Base-by-base conservation (phyloP, 2,797 vertebrate species). In the Crax fasciolata region DNA sequence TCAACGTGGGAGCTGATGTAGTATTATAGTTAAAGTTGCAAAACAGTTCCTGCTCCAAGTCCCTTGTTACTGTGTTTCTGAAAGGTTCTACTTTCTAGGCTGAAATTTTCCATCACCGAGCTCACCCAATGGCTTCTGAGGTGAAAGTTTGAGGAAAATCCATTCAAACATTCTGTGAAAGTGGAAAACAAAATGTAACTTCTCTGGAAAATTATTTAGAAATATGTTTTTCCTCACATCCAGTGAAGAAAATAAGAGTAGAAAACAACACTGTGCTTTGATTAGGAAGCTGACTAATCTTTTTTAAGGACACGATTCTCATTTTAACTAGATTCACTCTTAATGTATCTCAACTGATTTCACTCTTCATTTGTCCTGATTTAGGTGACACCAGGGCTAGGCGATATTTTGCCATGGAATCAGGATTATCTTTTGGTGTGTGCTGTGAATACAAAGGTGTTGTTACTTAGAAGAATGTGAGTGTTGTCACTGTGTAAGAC, bases 91-190 rank as follows among this genome's bases (percentile, higher is more conserved):
- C 97, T 97, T 98, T 98, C 97, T 95, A 97, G 97, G 95, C 96
- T 98, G 97, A 98, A 98, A 98, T 98, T 98, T 98, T 98, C 98
- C 98, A 97, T 97, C 94, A 95, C 95, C 93, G 80, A 94, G 89
- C 95, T 97, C 96, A 97, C 97, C 97, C 98, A 97, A 85, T 97
- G 96, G 96, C 95, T 97, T 97, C 96, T 94, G 91, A 92, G 89
- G 95, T 97, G 80, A 88, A 98, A 96, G 94, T 96, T 94, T 95
- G 96, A 98, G 97, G 97, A 97, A 98, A 98, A 97, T 97, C 95
- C 96, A 92, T 96, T 97, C 38, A 9, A 96, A 94, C 95, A 93
- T 97, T 97, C 96, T 96, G 94, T 96, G 96, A 96, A 91, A 94
- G 79, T 97, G 72, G 90, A 97, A 97, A 97, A 92, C 70, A 96